Evolutionary conservation across 2,797 vertebrate genomes (phyloP).

Genomic region (Gallinago stenura): DNA sequence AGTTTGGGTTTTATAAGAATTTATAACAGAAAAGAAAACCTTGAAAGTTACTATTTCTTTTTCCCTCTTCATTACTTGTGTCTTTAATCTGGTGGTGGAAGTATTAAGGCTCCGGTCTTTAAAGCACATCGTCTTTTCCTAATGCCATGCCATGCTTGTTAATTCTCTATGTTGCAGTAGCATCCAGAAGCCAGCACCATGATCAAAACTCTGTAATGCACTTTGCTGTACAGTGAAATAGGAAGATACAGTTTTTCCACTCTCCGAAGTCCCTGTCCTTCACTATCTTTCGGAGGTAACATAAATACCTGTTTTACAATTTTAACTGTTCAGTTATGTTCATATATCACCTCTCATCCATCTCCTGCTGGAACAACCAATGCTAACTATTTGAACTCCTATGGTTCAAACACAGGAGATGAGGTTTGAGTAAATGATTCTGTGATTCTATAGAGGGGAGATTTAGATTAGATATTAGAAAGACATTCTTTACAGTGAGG

Average conservation of each 20-base stretch:
- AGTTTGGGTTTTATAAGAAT: background rate
- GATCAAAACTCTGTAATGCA: background rate
- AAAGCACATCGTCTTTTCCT: background rate
- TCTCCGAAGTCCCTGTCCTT: background rate
- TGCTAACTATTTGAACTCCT: background rate
- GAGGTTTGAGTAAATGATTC: background rate
- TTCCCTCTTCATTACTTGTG: background rate
- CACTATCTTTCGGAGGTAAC: background rate
- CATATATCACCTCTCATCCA: background rate
- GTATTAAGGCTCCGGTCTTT: background rate
- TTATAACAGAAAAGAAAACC: background rate
- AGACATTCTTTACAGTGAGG: no score
- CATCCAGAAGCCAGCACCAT: background rate
- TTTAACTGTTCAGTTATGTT: background rate
- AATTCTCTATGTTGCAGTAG: background rate
- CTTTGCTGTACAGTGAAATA: background rate
- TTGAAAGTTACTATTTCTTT: background rate
- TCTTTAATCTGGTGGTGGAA: background rate
- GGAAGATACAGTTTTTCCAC: background rate
- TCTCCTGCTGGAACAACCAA: background rate
- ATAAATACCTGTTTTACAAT: background rate
- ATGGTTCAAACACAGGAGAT: no score
- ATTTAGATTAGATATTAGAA: no score
- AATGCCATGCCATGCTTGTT: background rate
- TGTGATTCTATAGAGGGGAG: no score